These are phyloP conservation scores for Drosophila leonis DNA, from an alignment of 2,888 invertebrate genomes.

Conservation along the genomic window DNA sequence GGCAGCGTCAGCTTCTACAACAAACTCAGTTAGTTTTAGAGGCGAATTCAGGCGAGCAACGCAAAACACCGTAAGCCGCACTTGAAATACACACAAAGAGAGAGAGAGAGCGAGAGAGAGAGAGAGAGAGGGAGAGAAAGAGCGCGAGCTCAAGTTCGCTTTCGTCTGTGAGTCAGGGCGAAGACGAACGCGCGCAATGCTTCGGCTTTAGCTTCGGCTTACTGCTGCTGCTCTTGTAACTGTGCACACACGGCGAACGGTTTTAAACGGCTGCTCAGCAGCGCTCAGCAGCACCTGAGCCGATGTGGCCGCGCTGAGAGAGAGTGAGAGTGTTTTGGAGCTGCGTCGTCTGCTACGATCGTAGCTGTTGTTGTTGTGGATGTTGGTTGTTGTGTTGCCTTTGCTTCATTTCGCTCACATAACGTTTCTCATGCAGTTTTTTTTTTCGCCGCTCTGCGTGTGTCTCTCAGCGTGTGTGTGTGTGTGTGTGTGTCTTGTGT, in stretches of 20 bases:
- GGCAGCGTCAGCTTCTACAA: constrained; percentile 49
- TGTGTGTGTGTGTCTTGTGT: constrained; percentile 21
- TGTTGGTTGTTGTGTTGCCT: constrained; percentile 22
- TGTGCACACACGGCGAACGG: constrained; percentile 62
- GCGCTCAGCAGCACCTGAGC: constrained; percentile 45
- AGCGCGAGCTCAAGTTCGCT: constrained; percentile 55
- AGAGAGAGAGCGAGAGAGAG: constrained; percentile 6
- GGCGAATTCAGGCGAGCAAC: constrained; percentile 66
- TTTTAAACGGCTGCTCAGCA: constrained; percentile 46
- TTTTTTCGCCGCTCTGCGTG: constrained; percentile 20
- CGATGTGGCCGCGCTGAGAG: constrained; percentile 45
- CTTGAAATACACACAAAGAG: constrained; percentile 47
- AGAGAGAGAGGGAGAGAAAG: neutral
- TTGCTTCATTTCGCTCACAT: constrained; percentile 78
- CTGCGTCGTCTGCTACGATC: constrained; percentile 49
- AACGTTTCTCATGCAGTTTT: constrained; percentile 83
- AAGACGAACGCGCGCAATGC: constrained; percentile 10
- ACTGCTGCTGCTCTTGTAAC: constrained; percentile 43
- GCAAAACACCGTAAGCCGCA: constrained; percentile 79
- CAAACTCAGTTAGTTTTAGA: constrained; percentile 70
- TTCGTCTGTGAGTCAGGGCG: constrained; percentile 58
- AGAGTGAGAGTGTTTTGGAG: constrained; percentile 78
- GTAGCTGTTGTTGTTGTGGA: constrained; percentile 22
- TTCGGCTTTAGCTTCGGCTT: constrained; percentile 27
- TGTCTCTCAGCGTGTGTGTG: constrained; percentile 12